A percentile compares a stretch with the other conserved stretches of the same genome.
phyloP scores from a whole-genome alignment of 2,797 vertebrate genomes.

The Danio tinwini region DNA sequence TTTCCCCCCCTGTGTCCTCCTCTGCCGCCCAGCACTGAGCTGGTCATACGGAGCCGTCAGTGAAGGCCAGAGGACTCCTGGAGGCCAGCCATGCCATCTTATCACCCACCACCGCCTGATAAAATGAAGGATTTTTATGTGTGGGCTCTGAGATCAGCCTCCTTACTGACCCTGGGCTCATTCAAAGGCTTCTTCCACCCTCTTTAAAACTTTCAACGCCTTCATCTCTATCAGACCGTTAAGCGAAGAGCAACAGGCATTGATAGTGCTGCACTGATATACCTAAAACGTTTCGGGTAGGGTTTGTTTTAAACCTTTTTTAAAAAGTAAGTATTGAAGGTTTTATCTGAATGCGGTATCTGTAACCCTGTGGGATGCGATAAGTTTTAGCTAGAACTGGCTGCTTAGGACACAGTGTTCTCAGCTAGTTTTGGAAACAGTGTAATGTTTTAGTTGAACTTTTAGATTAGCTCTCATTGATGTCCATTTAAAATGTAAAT shows the following conservation, averaged over 20 bases:
- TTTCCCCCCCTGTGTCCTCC: neutral
- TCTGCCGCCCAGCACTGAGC: conserved; percentile 5
- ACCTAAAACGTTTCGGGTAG: neutral
- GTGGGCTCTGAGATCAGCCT: conserved; percentile 40
- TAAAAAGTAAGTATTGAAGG: neutral
- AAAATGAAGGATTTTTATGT: conserved; percentile 46
- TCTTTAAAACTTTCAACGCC: conserved; percentile 27
- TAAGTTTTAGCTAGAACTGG: neutral
- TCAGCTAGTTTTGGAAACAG: neutral
- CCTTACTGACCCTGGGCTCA: conserved; percentile 28
- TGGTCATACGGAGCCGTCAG: conserved; percentile 41
- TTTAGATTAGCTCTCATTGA: neutral
- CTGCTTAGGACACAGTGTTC: neutral
- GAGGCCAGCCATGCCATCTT: conserved; percentile 35
- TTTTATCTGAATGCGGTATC: neutral
- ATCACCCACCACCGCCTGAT: conserved; percentile 49
- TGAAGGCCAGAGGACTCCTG: conserved; percentile 29
- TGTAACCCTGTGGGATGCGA: neutral
- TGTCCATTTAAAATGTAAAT: neutral
- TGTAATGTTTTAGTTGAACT: neutral
- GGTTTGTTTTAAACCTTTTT: neutral
- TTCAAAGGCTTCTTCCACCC: conserved; percentile 35
- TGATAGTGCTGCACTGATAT: neutral
- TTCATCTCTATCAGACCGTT: conserved; percentile 46
- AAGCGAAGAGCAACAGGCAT: neutral